Evolutionary conservation across 2,113 vertebrate species (phyloP), one percentile per base, ranked within the genome.

Genomic region (Misgurnus anguillicaudatus): DNA sequence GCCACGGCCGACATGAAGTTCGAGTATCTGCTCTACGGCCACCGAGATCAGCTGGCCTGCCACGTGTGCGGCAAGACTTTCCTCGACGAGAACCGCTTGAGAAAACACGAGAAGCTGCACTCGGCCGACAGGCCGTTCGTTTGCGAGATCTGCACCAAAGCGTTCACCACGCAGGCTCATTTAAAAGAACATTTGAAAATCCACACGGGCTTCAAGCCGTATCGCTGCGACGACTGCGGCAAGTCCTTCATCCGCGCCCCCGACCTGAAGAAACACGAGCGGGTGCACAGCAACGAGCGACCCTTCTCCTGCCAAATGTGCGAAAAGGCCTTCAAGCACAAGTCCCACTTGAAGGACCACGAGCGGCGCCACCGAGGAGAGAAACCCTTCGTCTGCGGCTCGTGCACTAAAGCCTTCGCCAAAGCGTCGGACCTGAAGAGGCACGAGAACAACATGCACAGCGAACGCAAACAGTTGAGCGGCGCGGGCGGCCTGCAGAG

Each of bases 381-480:
- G 87, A 96, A 98, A 85, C 98, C 98, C 62, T 99, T 99, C 82
- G 95, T 97, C 87, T 99, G 98, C 85, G 93, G 95, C 87, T 97
- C 97, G 41, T 99, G 98, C 87, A 96, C 96, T 80, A 99, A 99
- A 87, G 98, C 98, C 0, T 99, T 99, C 89, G 98, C 97, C 87
- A 99, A 99, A 90, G 97, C 98, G 0, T 99, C 98, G 0, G 98
- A 99, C 86, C 92, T 99, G 86, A 99, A 99, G 92, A 93, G 98
- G 79, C 98, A 99, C 7, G 97, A 98, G 92, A 99, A 99, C 93
- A 99, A 98, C 89, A 99, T 99, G 98, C 98, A 99, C 91, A 98
- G 96, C 78, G 96, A 98, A 55, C 95, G 97, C 89, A 97, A 98
- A 86, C 96, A 98, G 90, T 94, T 97, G 78, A 93, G 24, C 95